Base-by-base conservation (phyloP, 2,113 vertebrate species). In the Reinhardtius hippoglossoides region DNA sequence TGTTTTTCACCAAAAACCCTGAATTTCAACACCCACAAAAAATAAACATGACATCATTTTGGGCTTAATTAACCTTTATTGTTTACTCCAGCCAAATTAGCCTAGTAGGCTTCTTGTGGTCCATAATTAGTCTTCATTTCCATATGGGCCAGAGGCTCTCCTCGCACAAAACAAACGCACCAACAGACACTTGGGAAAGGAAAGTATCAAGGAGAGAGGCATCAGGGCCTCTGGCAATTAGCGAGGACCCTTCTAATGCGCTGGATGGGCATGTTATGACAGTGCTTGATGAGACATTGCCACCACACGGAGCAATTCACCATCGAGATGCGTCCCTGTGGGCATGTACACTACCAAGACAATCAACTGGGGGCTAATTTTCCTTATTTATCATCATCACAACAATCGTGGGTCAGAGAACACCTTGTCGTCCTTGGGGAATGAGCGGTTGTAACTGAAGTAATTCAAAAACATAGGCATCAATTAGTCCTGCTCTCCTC, bases 371-470 rank as follows among this genome's bases (percentile, higher is more conserved):
- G 76, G 85, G 77, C 74, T 84, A 74, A 89, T 88, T 86, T 75
- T 91, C 69, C 78, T 84, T 87, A 88, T 90, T 90, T 84, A 87
- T 91, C 82, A 80, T 84, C 79, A 80, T 56, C 70, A 81, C 65
- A 77, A 73, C 76, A 75, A 69, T 82, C 35, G 85, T n/a, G 67
- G 84, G 77, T 59, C 12, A 78, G 69, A 68, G 83, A 83, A 57
- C 12, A 16, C 2, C 62, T 52, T 6, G 58, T 65, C 59, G 9
- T 73, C 78, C 83, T 80, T 57, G 3, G 78, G 85, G 84, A 78
- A 77, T 68, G 67, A 52, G 76, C 9, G 67, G 64, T 67, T 71
- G 44, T 65, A 76, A 8, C 74, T 62, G 80, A 84, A 85, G 80
- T 71, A 63, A 78, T 61, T 64, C 54, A 70, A 59, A 86, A 77